Conservation (phyloP, 2,888 invertebrate species). For the Pyrrhosoma nymphula region DNA sequence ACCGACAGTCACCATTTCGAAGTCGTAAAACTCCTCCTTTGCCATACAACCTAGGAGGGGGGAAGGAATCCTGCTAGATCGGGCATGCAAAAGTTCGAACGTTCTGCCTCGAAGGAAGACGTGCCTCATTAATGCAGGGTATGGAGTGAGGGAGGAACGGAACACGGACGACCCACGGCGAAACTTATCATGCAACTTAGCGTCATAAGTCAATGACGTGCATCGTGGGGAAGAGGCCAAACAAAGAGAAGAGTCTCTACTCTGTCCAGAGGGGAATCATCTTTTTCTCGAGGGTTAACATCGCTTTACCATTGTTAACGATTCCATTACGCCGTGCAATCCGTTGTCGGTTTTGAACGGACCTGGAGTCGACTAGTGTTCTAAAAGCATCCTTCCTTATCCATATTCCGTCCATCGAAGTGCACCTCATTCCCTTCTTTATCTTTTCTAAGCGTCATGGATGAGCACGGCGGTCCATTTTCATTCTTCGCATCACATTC, state of each 20-base stretch:
- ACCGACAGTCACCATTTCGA: not conserved
- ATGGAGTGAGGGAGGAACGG: not conserved
- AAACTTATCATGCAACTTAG: not conserved
- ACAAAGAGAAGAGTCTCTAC: not conserved
- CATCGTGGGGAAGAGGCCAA: not conserved
- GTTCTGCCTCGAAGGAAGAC: not conserved
- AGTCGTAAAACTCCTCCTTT: not conserved
- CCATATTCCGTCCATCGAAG: not conserved
- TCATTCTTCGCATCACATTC: conserved; percentile 43
- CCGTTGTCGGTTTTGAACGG: conserved; percentile 37
- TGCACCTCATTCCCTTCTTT: not conserved
- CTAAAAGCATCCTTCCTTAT: conserved; percentile 22
- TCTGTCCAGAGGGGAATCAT: not conserved
- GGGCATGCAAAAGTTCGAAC: not conserved
- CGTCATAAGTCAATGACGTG: conserved; percentile 29
- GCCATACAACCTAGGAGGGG: not conserved
- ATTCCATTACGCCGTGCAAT: conserved; percentile 54
- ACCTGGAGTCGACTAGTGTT: conserved; percentile 57
- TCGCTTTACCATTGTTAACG: conserved; percentile 58
- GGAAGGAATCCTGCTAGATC: not conserved
- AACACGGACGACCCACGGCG: not conserved
- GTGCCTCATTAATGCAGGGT: conserved; percentile 4
- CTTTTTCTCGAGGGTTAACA: not conserved
- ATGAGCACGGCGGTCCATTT: not conserved
- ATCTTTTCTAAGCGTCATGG: not conserved